Conservation (phyloP, 2,797 vertebrate genomes). For the Coranthus polyacanthus region DNA sequence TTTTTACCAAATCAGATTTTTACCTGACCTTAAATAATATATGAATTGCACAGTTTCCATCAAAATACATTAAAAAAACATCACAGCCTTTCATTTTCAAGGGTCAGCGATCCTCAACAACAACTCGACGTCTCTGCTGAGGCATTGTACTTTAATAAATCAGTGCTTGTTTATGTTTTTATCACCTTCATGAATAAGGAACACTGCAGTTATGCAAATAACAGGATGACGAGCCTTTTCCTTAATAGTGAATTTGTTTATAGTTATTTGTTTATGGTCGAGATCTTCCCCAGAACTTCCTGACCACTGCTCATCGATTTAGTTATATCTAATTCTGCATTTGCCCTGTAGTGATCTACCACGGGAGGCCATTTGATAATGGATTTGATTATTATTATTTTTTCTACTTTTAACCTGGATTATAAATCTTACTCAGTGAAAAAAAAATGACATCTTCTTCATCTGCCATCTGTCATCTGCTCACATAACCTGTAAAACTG, state of each 20-base stretch:
- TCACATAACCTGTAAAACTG: too few relatives aligned
- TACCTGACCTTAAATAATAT: not conserved
- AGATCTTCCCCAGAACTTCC: conserved; percentile 59
- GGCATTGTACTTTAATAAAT: conserved; percentile 25
- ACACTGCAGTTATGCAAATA: conserved; percentile 70
- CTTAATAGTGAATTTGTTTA: conserved; percentile 74
- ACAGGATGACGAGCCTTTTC: conserved; percentile 38
- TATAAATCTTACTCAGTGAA: too few relatives aligned
- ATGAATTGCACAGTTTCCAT: not conserved
- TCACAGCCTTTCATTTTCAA: conserved; percentile 2
- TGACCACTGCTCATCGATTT: conserved; percentile 40
- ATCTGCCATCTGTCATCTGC: too few relatives aligned
- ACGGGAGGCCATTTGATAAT: too few relatives aligned
- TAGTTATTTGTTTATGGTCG: conserved; percentile 75
- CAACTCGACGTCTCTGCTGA: not conserved
- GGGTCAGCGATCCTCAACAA: not conserved
- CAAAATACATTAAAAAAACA: conserved; percentile 6
- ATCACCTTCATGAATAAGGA: conserved; percentile 24
- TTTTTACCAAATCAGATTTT: conserved; percentile 3
- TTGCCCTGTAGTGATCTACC: conserved; percentile 2
- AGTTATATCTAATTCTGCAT: conserved; percentile 37
- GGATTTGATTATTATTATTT: not conserved
- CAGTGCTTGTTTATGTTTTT: conserved; percentile 38
- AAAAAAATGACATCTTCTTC: too few relatives aligned
- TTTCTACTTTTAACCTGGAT: not conserved